phyloP scores from a whole-genome alignment of 2,113 vertebrate genomes.

The Periophthalmodon schlosseri region DNA sequence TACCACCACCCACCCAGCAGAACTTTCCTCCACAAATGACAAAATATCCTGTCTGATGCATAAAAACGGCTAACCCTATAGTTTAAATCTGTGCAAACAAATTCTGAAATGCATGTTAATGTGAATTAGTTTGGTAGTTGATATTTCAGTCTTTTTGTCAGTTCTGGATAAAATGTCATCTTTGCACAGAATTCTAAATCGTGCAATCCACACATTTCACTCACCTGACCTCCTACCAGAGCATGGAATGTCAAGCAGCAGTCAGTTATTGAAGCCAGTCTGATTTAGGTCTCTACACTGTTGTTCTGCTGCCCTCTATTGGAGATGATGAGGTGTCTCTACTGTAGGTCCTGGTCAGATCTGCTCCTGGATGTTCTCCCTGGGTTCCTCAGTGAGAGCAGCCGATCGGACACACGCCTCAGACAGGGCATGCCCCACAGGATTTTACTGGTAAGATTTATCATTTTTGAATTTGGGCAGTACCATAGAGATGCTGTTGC shows the following conservation, averaged over 20 bases:
- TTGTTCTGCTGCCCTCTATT: not conserved
- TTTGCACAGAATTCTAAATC: too few relatives aligned
- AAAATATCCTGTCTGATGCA: too few relatives aligned
- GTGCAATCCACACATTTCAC: too few relatives aligned
- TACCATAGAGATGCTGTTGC: too few relatives aligned
- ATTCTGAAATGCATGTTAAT: too few relatives aligned
- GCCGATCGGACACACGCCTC: slow-evolving; percentile 76
- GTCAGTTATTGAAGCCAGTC: not conserved
- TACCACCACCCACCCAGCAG: not conserved
- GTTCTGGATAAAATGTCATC: too few relatives aligned
- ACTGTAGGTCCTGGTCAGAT: slow-evolving; percentile 88
- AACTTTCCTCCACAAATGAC: too few relatives aligned
- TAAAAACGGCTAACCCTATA: too few relatives aligned
- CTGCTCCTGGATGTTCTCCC: slow-evolving; percentile 85
- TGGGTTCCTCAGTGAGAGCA: slow-evolving; percentile 80
- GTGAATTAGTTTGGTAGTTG: too few relatives aligned
- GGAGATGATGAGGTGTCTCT: not conserved
- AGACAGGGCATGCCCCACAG: slow-evolving; percentile 81
- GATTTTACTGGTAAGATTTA: slow-evolving; percentile 78
- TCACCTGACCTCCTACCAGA: too few relatives aligned
- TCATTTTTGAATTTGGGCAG: not conserved
- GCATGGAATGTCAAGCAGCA: not conserved
- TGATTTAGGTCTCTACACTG: not conserved
- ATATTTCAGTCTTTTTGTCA: too few relatives aligned
- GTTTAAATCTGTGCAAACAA: too few relatives aligned